Base-by-base conservation (phyloP, 2,113 vertebrate genomes). In the Orcinus orca region DNA sequence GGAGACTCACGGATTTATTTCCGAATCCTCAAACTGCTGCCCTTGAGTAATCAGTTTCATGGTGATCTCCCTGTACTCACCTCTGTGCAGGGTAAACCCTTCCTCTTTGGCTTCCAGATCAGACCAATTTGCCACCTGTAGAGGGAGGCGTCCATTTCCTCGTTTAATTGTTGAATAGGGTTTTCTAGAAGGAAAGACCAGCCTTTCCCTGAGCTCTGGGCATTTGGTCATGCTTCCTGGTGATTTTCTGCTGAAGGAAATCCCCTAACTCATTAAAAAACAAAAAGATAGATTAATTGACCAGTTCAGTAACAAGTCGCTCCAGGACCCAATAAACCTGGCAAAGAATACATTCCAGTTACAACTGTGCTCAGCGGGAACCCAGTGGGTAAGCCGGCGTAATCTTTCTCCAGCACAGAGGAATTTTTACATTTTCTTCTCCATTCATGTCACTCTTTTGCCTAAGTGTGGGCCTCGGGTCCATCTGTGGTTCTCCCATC, bases 211-310 rank as follows among this genome's bases (percentile, higher is more conserved):
- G 96, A 98, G 98, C 98, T 97, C 97, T 96, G 98, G 98, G 98
- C 98, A 98, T 98, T 98, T 96, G 98, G 98, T 98, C 98, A 98
- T 97, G 97, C 96, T 98, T 98, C 98, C 98, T 98, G 98, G 98
- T 98, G 98, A 97, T 98, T 98, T 98, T 98, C 98, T 97, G 98
- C 98, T 98, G 95, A 98, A 98, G 98, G 98, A 99, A 99, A 99
- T 99, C 99, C 99, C 98, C 96, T 97, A 99, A 98, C 99, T 99
- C 99, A 99, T 99, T 99, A 98, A 98, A 98, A 98, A 98, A 98
- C 98, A 98, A 96, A 98, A 98, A 98, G 98, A 98, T 98, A 98
- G 98, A 99, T 99, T 99, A 99, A 99, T 99, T 99, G 99, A 99
- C 98, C 98, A 89, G 98, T 98, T 99, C 98, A 97, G 98, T 98